Evolutionary conservation across 2,797 vertebrate genomes (phyloP), one percentile per base, ranked within the genome.

Genomic region (Remorina albescens): DNA sequence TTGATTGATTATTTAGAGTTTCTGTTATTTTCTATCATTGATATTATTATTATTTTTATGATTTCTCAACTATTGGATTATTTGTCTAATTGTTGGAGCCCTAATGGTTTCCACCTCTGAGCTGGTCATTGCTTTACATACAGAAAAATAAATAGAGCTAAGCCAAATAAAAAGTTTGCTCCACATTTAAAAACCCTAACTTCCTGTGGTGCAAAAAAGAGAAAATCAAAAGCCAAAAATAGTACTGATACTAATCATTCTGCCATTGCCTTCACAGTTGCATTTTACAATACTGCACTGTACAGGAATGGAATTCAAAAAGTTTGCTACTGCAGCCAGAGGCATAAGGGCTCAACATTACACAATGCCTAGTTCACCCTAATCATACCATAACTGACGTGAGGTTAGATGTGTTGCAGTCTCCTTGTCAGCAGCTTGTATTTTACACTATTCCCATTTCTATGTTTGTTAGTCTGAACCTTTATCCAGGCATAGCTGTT

Each of bases 321-420:
- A n/a, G n/a, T n/a, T n/a, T n/a, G n/a, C 41, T 34, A 32, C 55
- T 46, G 72, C 39, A 75, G 50, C 39, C 21, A 26, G 59, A 28
- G n/a, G 37, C 21, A 53, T 0, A 42, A 21, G 19, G 8, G 32
- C 23, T 23, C 11, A 46, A 19, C 64, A 32, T 15, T 16, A 12
- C 21, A 28, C 41, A 39, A 37, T 8, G 51, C 13, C 10, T 28
- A 6, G 34, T 68, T 59, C 7, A 69, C 8, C 41, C 44, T 41
- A 2, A 41, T 32, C 13, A 18, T 21, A 28, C 32, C 42, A 18
- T 25, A 39, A 28, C 12, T 16, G 30, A 11, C 26, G 28, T 21
- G 26, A 41, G 2, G 21, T 39, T 21, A 16, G 1, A 21, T 16
- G 62, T 25, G 44, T 51, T 25, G 9, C 61, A 16, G 59, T 7